Evolutionary conservation across 2,888 invertebrate species (phyloP), one percentile per base, ranked within the genome.

Genomic region (Bruchidius siliquastri): DNA sequence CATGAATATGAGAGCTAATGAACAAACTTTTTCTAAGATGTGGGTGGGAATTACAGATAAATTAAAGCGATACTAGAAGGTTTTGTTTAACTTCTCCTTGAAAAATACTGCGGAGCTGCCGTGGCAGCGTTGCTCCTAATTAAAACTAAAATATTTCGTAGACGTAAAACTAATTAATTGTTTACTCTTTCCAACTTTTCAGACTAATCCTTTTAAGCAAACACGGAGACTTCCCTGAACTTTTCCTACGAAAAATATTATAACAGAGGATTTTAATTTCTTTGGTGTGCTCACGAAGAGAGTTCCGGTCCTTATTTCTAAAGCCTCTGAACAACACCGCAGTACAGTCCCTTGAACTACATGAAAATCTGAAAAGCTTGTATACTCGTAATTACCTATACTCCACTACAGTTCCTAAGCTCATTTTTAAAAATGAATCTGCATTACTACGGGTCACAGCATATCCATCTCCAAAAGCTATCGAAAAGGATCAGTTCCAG

Each of bases 151-250:
- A 69, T 73, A 70, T 75, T 74, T 75, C 72, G 70, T 73, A 70
- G 67, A 72, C 71, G 72, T 67, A 69, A 69, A 75, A 75, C 74
- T 75, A 75, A 75, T 75, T 75, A 75, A 71, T 74, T 74, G 74
- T 75, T 75, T 75, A 74, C 74, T 75, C 74, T 74, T 74, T 74
- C 74, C 67, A 75, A 75, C 74, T 75, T 75, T 67, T 30, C 74
- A 71, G 72, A 74, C 72, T 75, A 75, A 75, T 75, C 74, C 71
- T 74, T 75, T 74, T 74, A 74, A 67, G 72, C 74, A 74, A 75
- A 75, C 75, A 74, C 71, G 68, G 68, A 68, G 68, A 68, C 68
- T 68, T 22, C 22, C 68, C 68, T 68, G 21, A 68, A 68, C 68
- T 68, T 22, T 21, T 22, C 22, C 68, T 68, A 21, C 21, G 21